Conservation (phyloP, 2,797 vertebrate genomes). For the Ambastaia sidthimunki region DNA sequence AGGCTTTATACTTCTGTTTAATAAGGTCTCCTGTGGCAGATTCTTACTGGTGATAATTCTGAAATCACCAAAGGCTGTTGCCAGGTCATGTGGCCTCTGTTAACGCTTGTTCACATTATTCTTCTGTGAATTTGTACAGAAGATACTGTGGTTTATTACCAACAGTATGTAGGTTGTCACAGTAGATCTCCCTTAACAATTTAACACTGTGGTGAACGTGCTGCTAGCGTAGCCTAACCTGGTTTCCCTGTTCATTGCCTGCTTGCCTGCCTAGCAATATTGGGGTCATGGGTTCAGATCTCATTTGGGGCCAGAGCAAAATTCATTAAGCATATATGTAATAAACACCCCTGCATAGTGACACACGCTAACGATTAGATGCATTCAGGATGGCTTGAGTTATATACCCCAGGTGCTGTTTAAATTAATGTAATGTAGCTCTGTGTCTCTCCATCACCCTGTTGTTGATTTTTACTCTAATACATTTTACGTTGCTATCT, state of each 20-base stretch:
- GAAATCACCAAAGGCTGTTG: conserved; percentile 45
- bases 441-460: not conserved
- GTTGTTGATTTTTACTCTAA: not conserved
- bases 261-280: not conserved
- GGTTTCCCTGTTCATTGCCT: conserved; percentile 30
- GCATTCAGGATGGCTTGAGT: conserved; percentile 11
- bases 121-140: conserved; percentile 21
- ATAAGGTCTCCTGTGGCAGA: conserved; percentile 48
- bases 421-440: not conserved
- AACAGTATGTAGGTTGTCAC: conserved; percentile 49
- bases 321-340: conserved; percentile 34
- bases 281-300: conserved; percentile 41
- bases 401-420: conserved; percentile 3
- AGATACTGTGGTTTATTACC: conserved; percentile 45
- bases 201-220: conserved; percentile 33
- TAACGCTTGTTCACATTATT: conserved; percentile 41
- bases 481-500: conserved; percentile 8
- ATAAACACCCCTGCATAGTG: conserved; percentile 26
- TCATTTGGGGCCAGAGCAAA: conserved; percentile 17
- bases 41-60: conserved; percentile 46
- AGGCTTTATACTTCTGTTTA: conserved; percentile 46
- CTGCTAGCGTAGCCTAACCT: conserved; percentile 35
- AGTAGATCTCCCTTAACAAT: conserved; percentile 46
- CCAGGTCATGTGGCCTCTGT: conserved; percentile 31
- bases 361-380: conserved; percentile 32